Evolutionary conservation across 2,888 invertebrate genomes (phyloP).

Genomic region (Fissipunctia ypsillon): DNA sequence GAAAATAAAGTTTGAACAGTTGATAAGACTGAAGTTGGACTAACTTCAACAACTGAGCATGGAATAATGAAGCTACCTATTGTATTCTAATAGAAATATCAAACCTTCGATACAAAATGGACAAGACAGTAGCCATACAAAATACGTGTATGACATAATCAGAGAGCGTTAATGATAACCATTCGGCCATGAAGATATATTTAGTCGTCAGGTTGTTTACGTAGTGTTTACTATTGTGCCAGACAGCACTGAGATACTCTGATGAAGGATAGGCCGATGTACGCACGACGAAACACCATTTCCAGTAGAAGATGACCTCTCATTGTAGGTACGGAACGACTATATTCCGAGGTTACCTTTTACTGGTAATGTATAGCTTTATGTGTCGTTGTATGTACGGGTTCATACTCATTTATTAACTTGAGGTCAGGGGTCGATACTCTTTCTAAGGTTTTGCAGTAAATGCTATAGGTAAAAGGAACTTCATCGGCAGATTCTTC

Average conservation of each 20-base stretch:
- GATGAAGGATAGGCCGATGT: constrained; percentile 16
- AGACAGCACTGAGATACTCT: constrained; percentile 19
- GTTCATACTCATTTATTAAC: constrained; percentile 30
- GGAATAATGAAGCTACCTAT: constrained; percentile 4
- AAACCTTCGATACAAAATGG: constrained; percentile 5
- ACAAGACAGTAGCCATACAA: constrained; percentile 40
- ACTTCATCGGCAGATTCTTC: not conserved
- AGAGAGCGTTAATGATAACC: constrained; percentile 38
- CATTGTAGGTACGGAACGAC: not conserved
- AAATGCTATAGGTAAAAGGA: constrained; percentile 21
- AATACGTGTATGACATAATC: constrained; percentile 54
- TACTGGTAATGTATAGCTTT: not conserved
- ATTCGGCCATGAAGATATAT: constrained; percentile 56
- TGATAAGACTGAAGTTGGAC: not conserved
- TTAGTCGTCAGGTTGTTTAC: constrained; percentile 47
- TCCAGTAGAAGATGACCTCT: not conserved
- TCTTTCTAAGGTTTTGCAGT: constrained; percentile 34
- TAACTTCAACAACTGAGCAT: not conserved
- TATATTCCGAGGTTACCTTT: not conserved
- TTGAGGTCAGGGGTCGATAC: constrained; percentile 28
- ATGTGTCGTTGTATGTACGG: not conserved
- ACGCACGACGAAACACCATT: not conserved
- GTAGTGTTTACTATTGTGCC: constrained; percentile 44
- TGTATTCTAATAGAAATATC: constrained; percentile 24
- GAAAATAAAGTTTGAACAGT: not conserved